Base-by-base conservation (phyloP, 2,113 vertebrate genomes). In the Phalacrocorax pelagicus region DNA sequence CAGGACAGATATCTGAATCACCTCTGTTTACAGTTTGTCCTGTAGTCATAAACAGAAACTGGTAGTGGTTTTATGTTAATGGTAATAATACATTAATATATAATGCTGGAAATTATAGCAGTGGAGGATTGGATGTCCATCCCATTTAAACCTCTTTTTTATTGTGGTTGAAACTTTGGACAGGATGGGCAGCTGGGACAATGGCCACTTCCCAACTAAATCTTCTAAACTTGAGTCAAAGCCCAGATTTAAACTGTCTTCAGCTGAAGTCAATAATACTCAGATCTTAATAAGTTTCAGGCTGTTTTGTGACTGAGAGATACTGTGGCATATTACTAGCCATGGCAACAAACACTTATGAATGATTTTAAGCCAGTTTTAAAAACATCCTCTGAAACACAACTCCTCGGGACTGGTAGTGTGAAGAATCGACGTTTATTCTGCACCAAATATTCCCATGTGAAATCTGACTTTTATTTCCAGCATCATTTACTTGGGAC, bases 141-240 rank as follows among this genome's bases (percentile, higher is more conserved):
- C 26, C 20, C 18, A 34, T 74, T 75, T 75, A 71, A 91, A 86
- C 5, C 9, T 67, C 38, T 55, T 71, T 46, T 42, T 71, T 95
- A 51, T 38, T 59, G 36, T 79, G 69, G 55, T 30, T 89, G 86
- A 95, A 79, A 90, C 55, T 81, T 78, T 7, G n/a, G 59, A 47
- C 69, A 75, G 67, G 30, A 54, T 47, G 46, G 51, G 46, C 65
- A 84, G 26, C 38, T 63, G 47, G 21, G 52, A 79, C 52, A 91
- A 89, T 18, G 24, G 47, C 12, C 32, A 29, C 29, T 81, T 86
- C 81, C 72, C 91, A 87, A 46, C n/a, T 91, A 47, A 73, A 81
- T 91, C 58, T 92, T 88, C 72, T 71, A 81, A 96, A 92, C 16
- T n/a, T 38, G 80, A 71, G 30, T 81, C 59, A 89, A 94, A 91